Conservation (phyloP, 2,113 vertebrate species). For the Machaerirhynchus nigripectus region DNA sequence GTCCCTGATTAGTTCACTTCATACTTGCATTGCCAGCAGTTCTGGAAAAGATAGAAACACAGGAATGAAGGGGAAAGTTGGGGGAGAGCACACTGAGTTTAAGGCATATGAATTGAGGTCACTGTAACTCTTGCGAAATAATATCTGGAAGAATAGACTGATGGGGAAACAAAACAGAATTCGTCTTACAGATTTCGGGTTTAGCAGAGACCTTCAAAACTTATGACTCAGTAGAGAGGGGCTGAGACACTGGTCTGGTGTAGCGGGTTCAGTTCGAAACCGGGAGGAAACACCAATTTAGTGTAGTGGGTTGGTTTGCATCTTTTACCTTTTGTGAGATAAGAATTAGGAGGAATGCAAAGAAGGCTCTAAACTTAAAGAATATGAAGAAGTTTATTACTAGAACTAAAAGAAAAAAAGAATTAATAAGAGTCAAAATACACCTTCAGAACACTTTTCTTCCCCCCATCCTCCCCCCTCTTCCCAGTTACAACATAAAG, state of each 20-base stretch:
- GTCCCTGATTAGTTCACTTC: not conserved
- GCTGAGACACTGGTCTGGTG: rapidly evolving
- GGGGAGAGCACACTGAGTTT: not conserved
- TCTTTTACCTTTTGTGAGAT: too few species aligned
- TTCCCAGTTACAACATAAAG: too few species aligned
- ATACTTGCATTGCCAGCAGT: not conserved
- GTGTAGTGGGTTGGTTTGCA: too few species aligned
- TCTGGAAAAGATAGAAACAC: not conserved
- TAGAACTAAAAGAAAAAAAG: too few species aligned
- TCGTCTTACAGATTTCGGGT: not conserved
- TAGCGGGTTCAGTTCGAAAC: too few species aligned
- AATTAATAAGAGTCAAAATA: too few species aligned
- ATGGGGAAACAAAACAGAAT: not conserved
- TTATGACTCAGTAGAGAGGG: not conserved
- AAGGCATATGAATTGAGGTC: not conserved
- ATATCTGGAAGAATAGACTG: not conserved
- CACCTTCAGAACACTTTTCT: too few species aligned
- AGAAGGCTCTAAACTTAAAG: too few species aligned
- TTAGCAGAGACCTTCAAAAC: not conserved
- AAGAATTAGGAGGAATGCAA: too few species aligned
- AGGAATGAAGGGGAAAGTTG: not conserved
- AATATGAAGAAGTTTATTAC: too few species aligned
- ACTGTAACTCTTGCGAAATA: not conserved
- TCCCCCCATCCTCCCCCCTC: too few species aligned
- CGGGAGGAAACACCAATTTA: too few species aligned